phyloP scores from a whole-genome alignment of 1,140 invertebrate species.

The Dreissena polymorpha region DNA sequence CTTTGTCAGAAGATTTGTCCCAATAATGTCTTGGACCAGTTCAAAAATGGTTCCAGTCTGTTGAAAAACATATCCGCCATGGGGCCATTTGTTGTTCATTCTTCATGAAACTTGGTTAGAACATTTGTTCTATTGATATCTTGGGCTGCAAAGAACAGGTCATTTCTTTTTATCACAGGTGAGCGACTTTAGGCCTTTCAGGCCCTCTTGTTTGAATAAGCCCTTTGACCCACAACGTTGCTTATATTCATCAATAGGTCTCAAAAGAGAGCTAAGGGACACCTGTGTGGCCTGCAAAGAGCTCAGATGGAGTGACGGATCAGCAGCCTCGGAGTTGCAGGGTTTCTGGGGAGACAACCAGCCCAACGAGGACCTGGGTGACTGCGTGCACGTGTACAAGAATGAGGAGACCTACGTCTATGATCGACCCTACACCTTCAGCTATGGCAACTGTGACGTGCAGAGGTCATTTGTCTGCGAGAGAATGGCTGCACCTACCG shows the following conservation, averaged over 20 bases:
- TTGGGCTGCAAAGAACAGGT: too few relatives aligned
- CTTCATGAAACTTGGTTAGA: too few relatives aligned
- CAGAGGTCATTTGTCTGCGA: constrained; percentile 40
- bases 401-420: constrained; percentile 31
- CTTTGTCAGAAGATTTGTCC: too few relatives aligned
- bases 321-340: background rate
- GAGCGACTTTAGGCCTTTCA: too few relatives aligned
- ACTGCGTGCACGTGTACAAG: constrained; percentile 11
- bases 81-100: too few relatives aligned
- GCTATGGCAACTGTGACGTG: constrained; percentile 14
- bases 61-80: too few relatives aligned
- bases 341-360: constrained; percentile 45
- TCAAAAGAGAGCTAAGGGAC: background rate
- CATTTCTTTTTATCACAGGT: too few relatives aligned
- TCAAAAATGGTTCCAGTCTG: too few relatives aligned
- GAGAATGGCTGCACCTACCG: constrained; percentile 40
- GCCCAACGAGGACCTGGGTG: constrained; percentile 19
- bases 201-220: too few relatives aligned
- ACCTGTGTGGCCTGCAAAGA: background rate
- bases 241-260: background rate
- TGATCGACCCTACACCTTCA: constrained; percentile 41
- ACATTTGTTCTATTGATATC: too few relatives aligned
- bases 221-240: too few relatives aligned
- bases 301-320: constrained; percentile 27
- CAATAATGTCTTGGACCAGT: too few relatives aligned